A percentile compares a stretch with the other conserved stretches of the same genome.
phyloP scores from a whole-genome alignment of 2,797 vertebrate genomes.

The Cephalopachus bancanus region DNA sequence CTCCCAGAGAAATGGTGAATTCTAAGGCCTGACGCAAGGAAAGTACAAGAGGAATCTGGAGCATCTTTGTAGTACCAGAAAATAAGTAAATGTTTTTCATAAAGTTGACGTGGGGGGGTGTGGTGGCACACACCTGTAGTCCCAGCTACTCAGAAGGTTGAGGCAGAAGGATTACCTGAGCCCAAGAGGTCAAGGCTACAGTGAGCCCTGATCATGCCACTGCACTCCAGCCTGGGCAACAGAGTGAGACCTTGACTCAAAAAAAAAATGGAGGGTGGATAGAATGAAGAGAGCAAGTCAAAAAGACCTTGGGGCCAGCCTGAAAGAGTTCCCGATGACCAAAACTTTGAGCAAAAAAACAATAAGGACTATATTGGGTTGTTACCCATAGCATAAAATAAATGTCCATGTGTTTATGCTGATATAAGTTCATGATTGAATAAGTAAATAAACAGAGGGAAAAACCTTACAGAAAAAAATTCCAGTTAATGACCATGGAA shows the following conservation, averaged over 20 bases:
- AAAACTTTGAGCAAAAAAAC: too few species aligned
- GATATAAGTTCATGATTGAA: not conserved
- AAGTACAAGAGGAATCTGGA: not conserved
- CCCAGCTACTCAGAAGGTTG: too few species aligned
- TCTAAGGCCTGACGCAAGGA: not conserved
- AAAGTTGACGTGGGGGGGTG: not conserved
- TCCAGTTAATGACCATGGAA: not conserved
- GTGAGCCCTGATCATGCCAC: too few species aligned
- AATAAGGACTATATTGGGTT: too few species aligned
- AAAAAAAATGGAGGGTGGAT: too few species aligned
- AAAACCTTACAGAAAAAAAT: not conserved
- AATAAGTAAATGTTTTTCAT: not conserved
- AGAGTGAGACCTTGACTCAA: too few species aligned
- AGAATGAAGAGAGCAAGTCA: not conserved
- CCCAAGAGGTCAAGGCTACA: too few species aligned
- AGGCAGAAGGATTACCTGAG: too few species aligned
- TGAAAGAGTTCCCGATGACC: not conserved
- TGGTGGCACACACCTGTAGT: too few species aligned
- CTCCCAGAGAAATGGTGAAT: not conserved
- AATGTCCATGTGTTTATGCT: not conserved
- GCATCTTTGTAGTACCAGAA: not conserved
- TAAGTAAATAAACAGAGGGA: not conserved
- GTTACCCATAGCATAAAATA: constrained; percentile 3
- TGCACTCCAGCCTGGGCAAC: too few species aligned
- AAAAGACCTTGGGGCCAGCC: not conserved